These are phyloP conservation scores for Augiades crinisus DNA, from an alignment of 2,888 invertebrate genomes.

Conservation along the genomic window DNA sequence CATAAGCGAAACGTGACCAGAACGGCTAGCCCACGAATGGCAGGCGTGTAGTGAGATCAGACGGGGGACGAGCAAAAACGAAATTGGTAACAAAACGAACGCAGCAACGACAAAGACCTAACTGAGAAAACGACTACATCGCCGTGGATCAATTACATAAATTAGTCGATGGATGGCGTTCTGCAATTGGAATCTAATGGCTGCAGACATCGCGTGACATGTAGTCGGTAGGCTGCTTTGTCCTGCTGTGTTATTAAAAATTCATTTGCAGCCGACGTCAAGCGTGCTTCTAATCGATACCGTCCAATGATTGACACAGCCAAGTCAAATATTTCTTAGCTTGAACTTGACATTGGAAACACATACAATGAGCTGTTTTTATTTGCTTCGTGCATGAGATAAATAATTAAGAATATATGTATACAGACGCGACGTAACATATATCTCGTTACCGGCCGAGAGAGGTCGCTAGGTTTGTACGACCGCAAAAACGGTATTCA, in stretches of 20 bases:
- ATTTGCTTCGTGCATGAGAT: no score
- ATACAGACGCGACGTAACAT: neutral
- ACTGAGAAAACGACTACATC: slow-evolving; percentile 37
- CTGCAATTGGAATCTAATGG: slow-evolving; percentile 65
- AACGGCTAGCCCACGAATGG: slow-evolving; percentile 11
- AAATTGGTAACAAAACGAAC: slow-evolving; percentile 18
- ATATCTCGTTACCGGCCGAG: neutral
- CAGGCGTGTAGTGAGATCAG: slow-evolving; percentile 5
- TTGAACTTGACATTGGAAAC: slow-evolving; percentile 46
- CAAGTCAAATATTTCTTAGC: neutral
- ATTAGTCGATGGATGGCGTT: slow-evolving; percentile 47
- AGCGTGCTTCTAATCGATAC: slow-evolving; percentile 50
- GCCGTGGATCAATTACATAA: slow-evolving; percentile 38
- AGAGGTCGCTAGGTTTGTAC: slow-evolving; percentile 7
- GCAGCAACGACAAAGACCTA: slow-evolving; percentile 25
- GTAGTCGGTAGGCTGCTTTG: slow-evolving; percentile 42
- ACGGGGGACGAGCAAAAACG: neutral
- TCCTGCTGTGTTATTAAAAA: slow-evolving; percentile 57
- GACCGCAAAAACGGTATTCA: slow-evolving; percentile 2
- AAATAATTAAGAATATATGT: no score
- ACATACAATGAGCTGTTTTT: no score
- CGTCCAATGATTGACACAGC: slow-evolving; percentile 26
- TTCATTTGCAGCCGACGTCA: slow-evolving; percentile 57
- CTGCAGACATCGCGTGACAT: slow-evolving; percentile 43
- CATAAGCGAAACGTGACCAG: slow-evolving; percentile 13